Percentiles rank a stretch among this genome's conserved stretches.
Evolutionary conservation across 2,113 vertebrate species (phyloP).

Genomic region (Pleuronectes platessa): DNA sequence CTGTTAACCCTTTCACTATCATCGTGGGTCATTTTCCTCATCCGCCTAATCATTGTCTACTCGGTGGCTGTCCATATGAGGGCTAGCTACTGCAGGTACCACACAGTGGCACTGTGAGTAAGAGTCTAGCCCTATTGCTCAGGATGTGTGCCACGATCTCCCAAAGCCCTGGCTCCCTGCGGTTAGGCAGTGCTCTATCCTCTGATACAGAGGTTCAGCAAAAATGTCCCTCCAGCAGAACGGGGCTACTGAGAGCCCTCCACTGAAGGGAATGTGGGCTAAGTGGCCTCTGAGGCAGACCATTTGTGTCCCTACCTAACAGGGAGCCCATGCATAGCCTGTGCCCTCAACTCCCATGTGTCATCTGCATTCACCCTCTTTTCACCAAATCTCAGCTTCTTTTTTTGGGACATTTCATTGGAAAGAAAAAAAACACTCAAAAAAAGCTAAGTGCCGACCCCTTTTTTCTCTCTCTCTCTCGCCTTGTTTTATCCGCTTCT

Average conservation of each 20-base stretch:
- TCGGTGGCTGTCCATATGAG: slow-evolving; percentile 71
- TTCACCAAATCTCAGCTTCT: slow-evolving; percentile 45
- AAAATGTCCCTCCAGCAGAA: slow-evolving; percentile 70
- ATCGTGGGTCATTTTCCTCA: slow-evolving; percentile 53
- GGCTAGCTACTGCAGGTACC: slow-evolving; percentile 76
- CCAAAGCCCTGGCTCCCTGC: slow-evolving; percentile 69
- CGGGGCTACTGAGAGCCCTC: slow-evolving; percentile 53
- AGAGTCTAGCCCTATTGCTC: slow-evolving; percentile 72
- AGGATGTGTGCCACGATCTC: slow-evolving; percentile 70
- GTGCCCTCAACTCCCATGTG: slow-evolving; percentile 62
- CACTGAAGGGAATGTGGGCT: slow-evolving; percentile 72
- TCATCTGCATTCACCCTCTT: slow-evolving; percentile 49
- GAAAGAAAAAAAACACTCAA: slow-evolving; percentile 37
- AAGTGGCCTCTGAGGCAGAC: slow-evolving; percentile 68
- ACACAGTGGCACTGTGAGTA: slow-evolving; percentile 83
- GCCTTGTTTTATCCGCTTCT: slow-evolving; percentile 18
- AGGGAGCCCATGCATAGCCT: slow-evolving; percentile 79
- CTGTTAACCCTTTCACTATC: slow-evolving; percentile 44
- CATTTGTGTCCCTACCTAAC: slow-evolving; percentile 73
- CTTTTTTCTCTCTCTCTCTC: slow-evolving; percentile 30
- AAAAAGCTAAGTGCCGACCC: slow-evolving; percentile 41
- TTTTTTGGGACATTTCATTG: background rate
- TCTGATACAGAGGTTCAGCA: slow-evolving; percentile 86
- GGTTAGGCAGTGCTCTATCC: slow-evolving; percentile 77
- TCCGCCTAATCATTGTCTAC: slow-evolving; percentile 51